phyloP scores from a whole-genome alignment of 2,888 invertebrate genomes.

The Sicus ferrugineus region DNA sequence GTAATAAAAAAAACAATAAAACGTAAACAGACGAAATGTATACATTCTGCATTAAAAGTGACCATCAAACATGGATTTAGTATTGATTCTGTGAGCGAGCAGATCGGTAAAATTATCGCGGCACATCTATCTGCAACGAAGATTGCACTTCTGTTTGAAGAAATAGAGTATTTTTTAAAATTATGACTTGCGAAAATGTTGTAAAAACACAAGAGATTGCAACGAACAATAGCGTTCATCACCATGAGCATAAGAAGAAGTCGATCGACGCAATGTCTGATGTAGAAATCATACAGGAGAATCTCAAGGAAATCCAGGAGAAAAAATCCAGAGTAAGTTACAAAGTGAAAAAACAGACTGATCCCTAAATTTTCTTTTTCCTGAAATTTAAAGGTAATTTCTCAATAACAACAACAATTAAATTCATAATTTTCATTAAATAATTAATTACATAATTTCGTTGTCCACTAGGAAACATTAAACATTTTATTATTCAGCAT shows the following conservation, averaged over 20 bases:
- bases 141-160: not conserved
- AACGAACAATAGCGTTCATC: not conserved
- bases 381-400: too few species aligned
- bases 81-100: slow-evolving; percentile 28
- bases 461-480: too few species aligned
- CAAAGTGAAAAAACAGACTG: too few species aligned
- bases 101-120: slow-evolving; percentile 5
- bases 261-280: slow-evolving; percentile 52
- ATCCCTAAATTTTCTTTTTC: too few species aligned
- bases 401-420: too few species aligned
- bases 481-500: too few species aligned
- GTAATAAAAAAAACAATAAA: slow-evolving; percentile 5
- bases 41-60: slow-evolving; percentile 22
- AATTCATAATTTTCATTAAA: too few species aligned
- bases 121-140: not conserved
- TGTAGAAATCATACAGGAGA: slow-evolving; percentile 56
- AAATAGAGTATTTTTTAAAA: not conserved
- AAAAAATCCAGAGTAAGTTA: slow-evolving; percentile 58
- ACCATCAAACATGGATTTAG: slow-evolving; percentile 27
- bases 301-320: slow-evolving; percentile 56
- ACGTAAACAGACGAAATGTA: slow-evolving; percentile 18
- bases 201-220: not conserved
- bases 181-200: not conserved
- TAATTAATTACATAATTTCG: too few species aligned
- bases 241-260: slow-evolving; percentile 30